These are phyloP conservation scores for Corvus hawaiiensis DNA, from an alignment of 2,113 vertebrate species.

Conservation along the genomic window DNA sequence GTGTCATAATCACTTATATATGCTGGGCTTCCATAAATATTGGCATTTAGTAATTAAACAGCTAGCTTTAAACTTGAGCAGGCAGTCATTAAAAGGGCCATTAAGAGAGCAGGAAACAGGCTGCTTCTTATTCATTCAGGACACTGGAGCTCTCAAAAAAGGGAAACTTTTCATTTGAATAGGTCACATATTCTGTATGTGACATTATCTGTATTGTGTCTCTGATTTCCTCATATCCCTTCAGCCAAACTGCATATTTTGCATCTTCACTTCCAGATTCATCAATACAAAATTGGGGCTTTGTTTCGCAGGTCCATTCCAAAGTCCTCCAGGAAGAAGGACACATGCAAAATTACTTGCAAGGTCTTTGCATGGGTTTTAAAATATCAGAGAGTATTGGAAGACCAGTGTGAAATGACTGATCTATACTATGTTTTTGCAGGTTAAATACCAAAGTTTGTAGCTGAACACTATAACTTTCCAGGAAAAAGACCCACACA, in stretches of 20 bases:
- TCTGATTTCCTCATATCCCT: not conserved
- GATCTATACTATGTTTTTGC: not conserved
- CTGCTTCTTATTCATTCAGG: not conserved
- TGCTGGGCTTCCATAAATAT: not conserved
- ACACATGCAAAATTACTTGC: not conserved
- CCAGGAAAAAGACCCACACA: not conserved
- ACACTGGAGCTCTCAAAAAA: not conserved
- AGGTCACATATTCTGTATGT: not conserved
- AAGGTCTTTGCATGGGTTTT: not conserved
- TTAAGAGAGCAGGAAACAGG: not conserved
- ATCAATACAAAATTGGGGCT: rapidly evolving
- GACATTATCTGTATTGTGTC: not conserved
- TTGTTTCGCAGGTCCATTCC: not conserved
- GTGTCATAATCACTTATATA: not conserved
- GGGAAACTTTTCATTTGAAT: not conserved
- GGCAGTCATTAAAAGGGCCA: not conserved
- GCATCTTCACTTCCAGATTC: not conserved
- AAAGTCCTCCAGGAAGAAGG: not conserved
- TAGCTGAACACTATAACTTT: not conserved
- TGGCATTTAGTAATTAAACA: not conserved
- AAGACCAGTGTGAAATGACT: not conserved
- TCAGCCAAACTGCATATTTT: not conserved
- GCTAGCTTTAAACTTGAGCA: not conserved
- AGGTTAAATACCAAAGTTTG: not conserved
- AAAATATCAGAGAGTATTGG: not conserved